phyloP scores from a whole-genome alignment of 2,113 vertebrate genomes.

The Myocastor coypus region DNA sequence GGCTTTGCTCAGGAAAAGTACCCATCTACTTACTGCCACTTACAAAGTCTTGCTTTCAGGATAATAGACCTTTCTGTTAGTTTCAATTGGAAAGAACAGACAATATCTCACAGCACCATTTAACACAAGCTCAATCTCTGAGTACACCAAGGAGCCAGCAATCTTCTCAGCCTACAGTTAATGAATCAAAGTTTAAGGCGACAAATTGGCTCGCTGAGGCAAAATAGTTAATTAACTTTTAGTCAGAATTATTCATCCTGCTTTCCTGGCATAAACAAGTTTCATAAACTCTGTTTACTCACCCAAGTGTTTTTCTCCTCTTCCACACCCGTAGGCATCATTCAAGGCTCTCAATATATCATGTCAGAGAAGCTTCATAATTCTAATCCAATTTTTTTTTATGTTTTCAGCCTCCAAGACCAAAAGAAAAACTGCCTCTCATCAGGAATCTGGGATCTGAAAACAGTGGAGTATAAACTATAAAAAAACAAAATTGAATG shows the following conservation, averaged over 20 bases:
- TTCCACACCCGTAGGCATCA: slow-evolving; percentile 62
- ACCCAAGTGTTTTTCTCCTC: slow-evolving; percentile 60
- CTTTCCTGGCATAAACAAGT: slow-evolving; percentile 79
- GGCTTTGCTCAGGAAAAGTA: slow-evolving; percentile 67
- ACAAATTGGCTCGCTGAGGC: slow-evolving; percentile 77
- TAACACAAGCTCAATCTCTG: slow-evolving; percentile 61
- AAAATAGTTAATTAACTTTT: slow-evolving; percentile 83
- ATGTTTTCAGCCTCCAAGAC: slow-evolving; percentile 66
- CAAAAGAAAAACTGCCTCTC: slow-evolving; percentile 34
- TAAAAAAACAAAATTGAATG: not conserved
- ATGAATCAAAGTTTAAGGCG: slow-evolving; percentile 80
- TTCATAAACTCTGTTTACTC: slow-evolving; percentile 78
- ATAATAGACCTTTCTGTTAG: slow-evolving; percentile 68
- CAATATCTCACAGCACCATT: slow-evolving; percentile 75
- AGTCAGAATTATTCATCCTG: slow-evolving; percentile 78
- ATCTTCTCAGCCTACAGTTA: slow-evolving; percentile 69
- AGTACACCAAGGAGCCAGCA: slow-evolving; percentile 65
- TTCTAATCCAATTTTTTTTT: slow-evolving; percentile 72
- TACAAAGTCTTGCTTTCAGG: slow-evolving; percentile 70
- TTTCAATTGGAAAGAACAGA: slow-evolving; percentile 75
- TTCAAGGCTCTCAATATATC: slow-evolving; percentile 68
- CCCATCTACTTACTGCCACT: slow-evolving; percentile 73
- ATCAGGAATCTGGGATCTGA: slow-evolving; percentile 69
- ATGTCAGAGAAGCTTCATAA: slow-evolving; percentile 64
- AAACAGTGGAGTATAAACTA: slow-evolving; percentile 52